Percentiles rank a stretch among this genome's conserved stretches.
These are phyloP conservation scores for Psittacula derbiana DNA, from an alignment of 2,797 vertebrate species.

Conservation along the genomic window DNA sequence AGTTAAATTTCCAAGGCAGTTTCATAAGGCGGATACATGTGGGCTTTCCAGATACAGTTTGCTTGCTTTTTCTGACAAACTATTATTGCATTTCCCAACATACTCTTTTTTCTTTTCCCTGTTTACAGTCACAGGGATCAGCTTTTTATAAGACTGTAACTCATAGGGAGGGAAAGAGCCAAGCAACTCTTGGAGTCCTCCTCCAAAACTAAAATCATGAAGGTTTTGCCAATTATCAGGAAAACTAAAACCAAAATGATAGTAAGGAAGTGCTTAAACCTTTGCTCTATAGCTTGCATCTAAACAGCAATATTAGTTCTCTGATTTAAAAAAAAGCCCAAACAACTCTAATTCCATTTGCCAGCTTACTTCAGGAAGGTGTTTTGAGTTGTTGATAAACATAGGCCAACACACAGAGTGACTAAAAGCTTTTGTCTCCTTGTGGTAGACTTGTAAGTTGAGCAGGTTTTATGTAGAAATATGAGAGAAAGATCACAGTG, in stretches of 20 bases:
- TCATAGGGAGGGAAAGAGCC: not conserved
- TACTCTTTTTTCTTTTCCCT: not conserved
- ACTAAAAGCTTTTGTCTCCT: not conserved
- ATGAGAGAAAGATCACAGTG: not conserved
- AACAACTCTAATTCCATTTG: not conserved
- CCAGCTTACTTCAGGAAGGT: not conserved
- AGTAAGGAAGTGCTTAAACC: not conserved
- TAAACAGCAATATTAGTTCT: not conserved
- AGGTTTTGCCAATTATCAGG: not conserved
- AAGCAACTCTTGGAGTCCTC: not conserved
- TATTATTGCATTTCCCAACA: conserved; percentile 23
- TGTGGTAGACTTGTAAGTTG: not conserved
- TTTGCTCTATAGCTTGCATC: not conserved
- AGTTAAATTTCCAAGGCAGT: not conserved
- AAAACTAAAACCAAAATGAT: not conserved
- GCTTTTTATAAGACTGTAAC: not conserved
- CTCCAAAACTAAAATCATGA: not conserved
- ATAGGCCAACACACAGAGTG: not conserved
- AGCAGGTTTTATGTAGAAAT: not conserved
- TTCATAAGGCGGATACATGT: not conserved
- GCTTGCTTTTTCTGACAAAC: conserved; percentile 22
- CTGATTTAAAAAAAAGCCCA: not conserved
- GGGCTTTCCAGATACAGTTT: not conserved
- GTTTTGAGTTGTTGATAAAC: not conserved
- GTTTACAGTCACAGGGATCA: conserved; percentile 18